Percentiles rank a stretch among this genome's conserved stretches.
Evolutionary conservation across 2,888 invertebrate genomes (phyloP).

Genomic region (Xylota sylvarum): DNA sequence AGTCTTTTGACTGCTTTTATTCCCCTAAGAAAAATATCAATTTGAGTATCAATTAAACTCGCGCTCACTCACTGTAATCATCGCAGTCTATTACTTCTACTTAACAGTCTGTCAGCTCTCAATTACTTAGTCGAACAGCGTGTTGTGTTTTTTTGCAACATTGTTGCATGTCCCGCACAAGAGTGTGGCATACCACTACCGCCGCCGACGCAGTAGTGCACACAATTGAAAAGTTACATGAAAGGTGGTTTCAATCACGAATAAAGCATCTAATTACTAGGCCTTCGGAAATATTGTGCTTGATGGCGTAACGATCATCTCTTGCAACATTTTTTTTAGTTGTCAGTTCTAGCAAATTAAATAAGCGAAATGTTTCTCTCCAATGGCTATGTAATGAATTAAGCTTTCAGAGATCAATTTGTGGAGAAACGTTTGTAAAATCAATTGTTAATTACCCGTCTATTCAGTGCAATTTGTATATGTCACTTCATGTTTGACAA

Average conservation of each 20-base stretch:
- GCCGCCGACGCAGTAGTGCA: background rate
- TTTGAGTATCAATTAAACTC: constrained; percentile 22
- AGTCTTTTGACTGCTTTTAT: background rate
- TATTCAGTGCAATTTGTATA: no score
- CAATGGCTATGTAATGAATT: background rate
- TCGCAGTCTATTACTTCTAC: background rate
- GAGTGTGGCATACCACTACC: background rate
- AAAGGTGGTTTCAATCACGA: constrained; percentile 66
- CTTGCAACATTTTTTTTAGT: constrained; percentile 2
- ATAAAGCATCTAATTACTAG: constrained; percentile 43
- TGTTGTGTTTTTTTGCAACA: constrained; percentile 19
- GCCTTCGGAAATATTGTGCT: constrained; percentile 34
- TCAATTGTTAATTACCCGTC: no score
- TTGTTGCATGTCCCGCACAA: constrained; percentile 15
- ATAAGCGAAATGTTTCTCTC: background rate
- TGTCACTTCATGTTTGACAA: no score
- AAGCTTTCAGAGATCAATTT: background rate
- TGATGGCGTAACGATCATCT: constrained; percentile 34
- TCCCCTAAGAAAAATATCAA: constrained; percentile 7
- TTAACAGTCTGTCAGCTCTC: constrained; percentile 39
- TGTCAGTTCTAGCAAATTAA: background rate
- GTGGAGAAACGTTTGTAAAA: background rate
- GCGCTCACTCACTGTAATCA: constrained; percentile 12
- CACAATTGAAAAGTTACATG: constrained; percentile 22
- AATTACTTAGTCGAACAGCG: constrained; percentile 29